phyloP scores from a whole-genome alignment of 2,888 invertebrate genomes.

The Laspeyria flexula region DNA sequence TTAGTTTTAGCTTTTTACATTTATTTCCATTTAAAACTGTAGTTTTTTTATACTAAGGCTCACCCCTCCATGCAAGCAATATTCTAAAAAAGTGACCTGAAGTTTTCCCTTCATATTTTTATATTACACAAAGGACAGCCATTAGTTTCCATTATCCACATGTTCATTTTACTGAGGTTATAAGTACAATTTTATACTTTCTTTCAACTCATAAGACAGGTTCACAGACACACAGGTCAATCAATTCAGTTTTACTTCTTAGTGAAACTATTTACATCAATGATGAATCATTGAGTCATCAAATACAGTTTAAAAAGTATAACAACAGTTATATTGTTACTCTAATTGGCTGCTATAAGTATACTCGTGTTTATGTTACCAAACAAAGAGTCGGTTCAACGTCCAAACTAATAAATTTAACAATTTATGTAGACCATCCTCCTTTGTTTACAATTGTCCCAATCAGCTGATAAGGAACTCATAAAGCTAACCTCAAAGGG shows the following conservation, averaged over 20 bases:
- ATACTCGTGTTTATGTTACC: background rate
- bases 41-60: too few species aligned
- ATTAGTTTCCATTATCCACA: background rate
- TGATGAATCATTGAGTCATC: background rate
- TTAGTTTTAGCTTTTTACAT: too few species aligned
- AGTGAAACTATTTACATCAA: too few species aligned
- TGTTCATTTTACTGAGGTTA: background rate
- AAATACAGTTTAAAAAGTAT: background rate
- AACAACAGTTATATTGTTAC: background rate
- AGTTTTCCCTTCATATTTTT: too few species aligned
- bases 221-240: too few species aligned
- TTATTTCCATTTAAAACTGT: too few species aligned
- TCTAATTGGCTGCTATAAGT: background rate
- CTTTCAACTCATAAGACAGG: background rate
- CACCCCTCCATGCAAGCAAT: too few species aligned
- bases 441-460: slow-evolving; percentile 54
- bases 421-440: background rate
- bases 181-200: background rate
- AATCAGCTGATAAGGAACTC: slow-evolving; percentile 51
- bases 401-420: slow-evolving; percentile 1
- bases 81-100: too few species aligned
- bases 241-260: too few species aligned
- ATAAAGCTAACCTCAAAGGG: slow-evolving; percentile 8
- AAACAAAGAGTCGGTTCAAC: background rate
- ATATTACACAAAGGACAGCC: background rate